These are phyloP conservation scores for Gastrophysa polygoni DNA, from an alignment of 2,888 invertebrate species.

Conservation along the genomic window DNA sequence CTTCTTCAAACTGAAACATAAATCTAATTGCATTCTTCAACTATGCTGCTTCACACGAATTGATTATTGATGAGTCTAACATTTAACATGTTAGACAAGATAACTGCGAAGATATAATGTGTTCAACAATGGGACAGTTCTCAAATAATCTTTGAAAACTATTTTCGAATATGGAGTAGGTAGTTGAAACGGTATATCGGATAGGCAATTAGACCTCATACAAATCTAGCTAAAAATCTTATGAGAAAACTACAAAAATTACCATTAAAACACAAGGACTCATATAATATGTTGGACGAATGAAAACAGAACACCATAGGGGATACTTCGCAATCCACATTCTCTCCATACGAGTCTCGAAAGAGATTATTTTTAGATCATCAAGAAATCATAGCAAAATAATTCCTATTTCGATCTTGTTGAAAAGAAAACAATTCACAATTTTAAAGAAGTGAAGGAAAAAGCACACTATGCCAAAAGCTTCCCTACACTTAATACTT, in stretches of 20 bases:
- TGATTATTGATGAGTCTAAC: too few relatives aligned
- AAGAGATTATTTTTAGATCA: not conserved
- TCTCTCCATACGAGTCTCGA: slow-evolving; percentile 25
- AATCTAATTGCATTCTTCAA: too few relatives aligned
- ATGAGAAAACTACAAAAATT: slow-evolving; percentile 25
- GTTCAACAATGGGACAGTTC: too few relatives aligned
- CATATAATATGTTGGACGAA: slow-evolving; percentile 21
- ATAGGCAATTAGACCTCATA: not conserved
- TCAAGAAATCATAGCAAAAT: not conserved
- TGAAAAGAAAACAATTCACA: too few relatives aligned
- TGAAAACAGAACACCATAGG: slow-evolving; percentile 31
- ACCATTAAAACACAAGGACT: slow-evolving; percentile 23
- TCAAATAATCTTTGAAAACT: not conserved
- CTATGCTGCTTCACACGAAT: too few relatives aligned
- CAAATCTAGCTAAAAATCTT: slow-evolving; percentile 12
- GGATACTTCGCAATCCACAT: slow-evolving; percentile 29
- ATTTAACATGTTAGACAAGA: too few relatives aligned
- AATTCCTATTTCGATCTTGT: too few relatives aligned
- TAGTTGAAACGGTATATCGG: slow-evolving; percentile 3
- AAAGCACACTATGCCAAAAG: too few relatives aligned
- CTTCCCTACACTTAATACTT: too few relatives aligned
- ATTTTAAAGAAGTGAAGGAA: too few relatives aligned
- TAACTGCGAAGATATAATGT: too few relatives aligned
- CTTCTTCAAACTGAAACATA: too few relatives aligned
- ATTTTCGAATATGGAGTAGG: not conserved